phyloP scores from a whole-genome alignment of 2,888 invertebrate species.

The Ormia ochracea region DNA sequence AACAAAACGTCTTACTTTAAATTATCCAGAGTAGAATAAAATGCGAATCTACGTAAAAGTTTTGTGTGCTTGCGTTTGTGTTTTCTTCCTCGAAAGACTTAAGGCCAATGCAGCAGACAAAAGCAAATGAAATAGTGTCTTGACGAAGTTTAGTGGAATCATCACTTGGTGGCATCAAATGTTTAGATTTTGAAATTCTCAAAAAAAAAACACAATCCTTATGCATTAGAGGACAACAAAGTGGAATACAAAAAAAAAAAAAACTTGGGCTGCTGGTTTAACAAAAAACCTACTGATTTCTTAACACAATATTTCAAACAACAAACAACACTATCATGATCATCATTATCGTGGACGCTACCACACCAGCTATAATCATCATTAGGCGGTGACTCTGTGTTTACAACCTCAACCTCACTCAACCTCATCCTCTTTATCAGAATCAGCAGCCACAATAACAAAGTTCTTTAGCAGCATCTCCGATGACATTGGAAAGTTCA shows the following conservation, averaged over 20 bases:
- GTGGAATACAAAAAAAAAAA: not conserved
- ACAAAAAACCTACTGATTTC: conserved; percentile 10
- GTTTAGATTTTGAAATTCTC: not conserved
- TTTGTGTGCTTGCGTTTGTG: no score
- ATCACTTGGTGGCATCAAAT: not conserved
- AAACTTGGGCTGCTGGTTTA: conserved; percentile 21
- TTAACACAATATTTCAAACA: no score
- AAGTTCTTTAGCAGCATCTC: not conserved
- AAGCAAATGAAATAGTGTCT: not conserved
- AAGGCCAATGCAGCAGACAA: not conserved
- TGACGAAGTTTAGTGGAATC: not conserved
- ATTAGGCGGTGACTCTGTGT: not conserved
- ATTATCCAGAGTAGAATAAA: not conserved
- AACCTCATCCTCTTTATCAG: not conserved
- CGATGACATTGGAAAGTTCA: conserved; percentile 59
- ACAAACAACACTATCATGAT: not conserved
- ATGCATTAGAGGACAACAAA: conserved; percentile 17
- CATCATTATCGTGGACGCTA: no score
- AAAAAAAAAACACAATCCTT: not conserved
- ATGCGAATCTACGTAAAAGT: not conserved
- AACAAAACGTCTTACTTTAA: conserved; percentile 6
- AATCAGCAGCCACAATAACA: not conserved
- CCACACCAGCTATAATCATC: not conserved
- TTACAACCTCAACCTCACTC: conserved; percentile 1
- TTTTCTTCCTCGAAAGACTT: no score